Conservation (phyloP, 2,113 vertebrate species). For the Anser brachyrhynchus region DNA sequence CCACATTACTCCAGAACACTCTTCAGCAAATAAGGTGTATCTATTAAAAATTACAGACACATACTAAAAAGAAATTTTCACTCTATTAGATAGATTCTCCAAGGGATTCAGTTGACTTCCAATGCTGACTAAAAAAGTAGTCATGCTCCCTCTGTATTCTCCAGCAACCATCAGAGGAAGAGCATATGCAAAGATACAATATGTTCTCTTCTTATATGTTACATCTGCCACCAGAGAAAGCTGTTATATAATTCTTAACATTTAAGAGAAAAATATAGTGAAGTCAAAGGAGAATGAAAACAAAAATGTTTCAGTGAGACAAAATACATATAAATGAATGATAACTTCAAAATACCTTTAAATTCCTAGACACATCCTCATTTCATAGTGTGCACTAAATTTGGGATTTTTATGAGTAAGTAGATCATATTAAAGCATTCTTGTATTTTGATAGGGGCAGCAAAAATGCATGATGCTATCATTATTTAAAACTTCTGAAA, state of each 20-base stretch:
- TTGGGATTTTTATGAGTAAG: background rate
- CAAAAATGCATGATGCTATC: background rate
- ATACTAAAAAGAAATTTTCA: background rate
- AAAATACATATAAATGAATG: background rate
- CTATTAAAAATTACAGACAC: background rate
- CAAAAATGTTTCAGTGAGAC: background rate
- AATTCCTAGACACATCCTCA: background rate
- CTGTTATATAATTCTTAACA: background rate
- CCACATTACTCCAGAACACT: background rate
- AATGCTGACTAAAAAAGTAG: background rate
- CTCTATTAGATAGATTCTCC: background rate
- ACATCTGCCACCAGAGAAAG: background rate
- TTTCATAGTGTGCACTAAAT: background rate
- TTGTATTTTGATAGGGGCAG: background rate
- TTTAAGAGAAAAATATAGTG: background rate
- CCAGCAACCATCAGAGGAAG: background rate
- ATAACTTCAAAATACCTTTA: background rate
- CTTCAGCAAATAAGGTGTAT: background rate
- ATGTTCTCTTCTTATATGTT: background rate
- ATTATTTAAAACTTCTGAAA: background rate
- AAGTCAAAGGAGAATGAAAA: background rate
- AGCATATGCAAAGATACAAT: background rate
- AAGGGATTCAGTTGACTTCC: background rate
- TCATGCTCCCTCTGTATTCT: background rate
- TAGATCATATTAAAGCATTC: background rate